Conservation (phyloP, 2,888 invertebrate genomes). For the Agrilus biguttatus region DNA sequence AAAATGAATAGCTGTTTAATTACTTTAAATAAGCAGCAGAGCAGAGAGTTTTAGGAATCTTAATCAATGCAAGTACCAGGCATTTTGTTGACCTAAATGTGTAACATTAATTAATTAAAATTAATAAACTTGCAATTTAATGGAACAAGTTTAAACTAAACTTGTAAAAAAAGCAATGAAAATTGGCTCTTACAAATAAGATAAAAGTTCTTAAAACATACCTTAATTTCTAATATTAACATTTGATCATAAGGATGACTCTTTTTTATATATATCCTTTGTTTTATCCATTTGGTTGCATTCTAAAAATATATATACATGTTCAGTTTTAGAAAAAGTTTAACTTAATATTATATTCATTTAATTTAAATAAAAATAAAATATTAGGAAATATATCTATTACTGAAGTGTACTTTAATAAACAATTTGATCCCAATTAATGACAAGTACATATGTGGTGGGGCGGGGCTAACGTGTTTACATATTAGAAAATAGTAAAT, state of each 20-base stretch:
- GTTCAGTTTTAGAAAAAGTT: not conserved
- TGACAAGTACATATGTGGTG: constrained; percentile 17
- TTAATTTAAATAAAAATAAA: not conserved
- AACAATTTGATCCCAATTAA: no score
- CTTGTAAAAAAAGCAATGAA: not conserved
- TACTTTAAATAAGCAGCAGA: no score
- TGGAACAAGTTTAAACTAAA: not conserved
- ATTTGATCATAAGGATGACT: constrained; percentile 9
- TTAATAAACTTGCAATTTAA: no score
- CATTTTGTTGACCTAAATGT: no score
- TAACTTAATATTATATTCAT: no score
- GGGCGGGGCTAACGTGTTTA: constrained; percentile 34
- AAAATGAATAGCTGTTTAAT: no score
- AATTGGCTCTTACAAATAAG: constrained; percentile 2
- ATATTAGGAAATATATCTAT: not conserved
- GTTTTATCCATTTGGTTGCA: constrained; percentile 21
- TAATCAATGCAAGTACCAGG: no score
- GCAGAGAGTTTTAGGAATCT: no score
- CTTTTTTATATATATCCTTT: constrained; percentile 6
- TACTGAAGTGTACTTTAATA: not conserved
- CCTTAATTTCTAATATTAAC: constrained; percentile 11
- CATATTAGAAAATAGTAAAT: constrained; percentile 21
- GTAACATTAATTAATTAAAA: no score
- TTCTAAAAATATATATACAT: constrained; percentile 14
- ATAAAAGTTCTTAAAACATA: constrained; percentile 5